Conservation (phyloP, 2,888 invertebrate species). For the Amblyteles armatorius region DNA sequence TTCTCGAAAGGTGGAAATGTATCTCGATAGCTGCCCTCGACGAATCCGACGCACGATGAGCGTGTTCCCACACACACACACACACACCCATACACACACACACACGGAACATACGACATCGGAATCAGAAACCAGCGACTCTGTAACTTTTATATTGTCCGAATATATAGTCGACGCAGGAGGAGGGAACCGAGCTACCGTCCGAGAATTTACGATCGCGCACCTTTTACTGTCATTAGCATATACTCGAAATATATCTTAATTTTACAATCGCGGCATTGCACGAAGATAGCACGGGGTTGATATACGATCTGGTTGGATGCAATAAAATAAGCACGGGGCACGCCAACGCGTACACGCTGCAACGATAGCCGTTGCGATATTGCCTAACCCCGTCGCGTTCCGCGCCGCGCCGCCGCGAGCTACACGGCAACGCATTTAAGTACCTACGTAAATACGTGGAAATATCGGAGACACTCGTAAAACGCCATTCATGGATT, state of each 20-base stretch:
- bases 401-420: not conserved
- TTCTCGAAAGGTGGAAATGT: conserved; percentile 7
- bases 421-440: conserved; percentile 14
- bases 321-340: conserved; percentile 65
- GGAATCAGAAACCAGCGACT: conserved; percentile 46
- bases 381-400: conserved; percentile 53
- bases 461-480: conserved; percentile 56
- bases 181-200: conserved; percentile 26
- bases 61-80: conserved; percentile 33
- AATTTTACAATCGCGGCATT: conserved; percentile 69
- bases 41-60: conserved; percentile 28
- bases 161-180: conserved; percentile 51
- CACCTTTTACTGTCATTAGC: conserved; percentile 70
- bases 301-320: conserved; percentile 67
- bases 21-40: conserved; percentile 10
- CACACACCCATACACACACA: conserved; percentile 43
- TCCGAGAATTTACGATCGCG: conserved; percentile 66
- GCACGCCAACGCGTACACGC: conserved; percentile 60
- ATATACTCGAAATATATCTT: conserved; percentile 72
- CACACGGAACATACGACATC: conserved; percentile 26
- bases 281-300: conserved; percentile 54
- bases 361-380: conserved; percentile 52
- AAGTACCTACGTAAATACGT: conserved; percentile 50
- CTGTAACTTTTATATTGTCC: conserved; percentile 63
- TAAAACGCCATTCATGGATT: conserved; percentile 48